Conservation (phyloP, 2,888 invertebrate species). For the Empis stercorea region DNA sequence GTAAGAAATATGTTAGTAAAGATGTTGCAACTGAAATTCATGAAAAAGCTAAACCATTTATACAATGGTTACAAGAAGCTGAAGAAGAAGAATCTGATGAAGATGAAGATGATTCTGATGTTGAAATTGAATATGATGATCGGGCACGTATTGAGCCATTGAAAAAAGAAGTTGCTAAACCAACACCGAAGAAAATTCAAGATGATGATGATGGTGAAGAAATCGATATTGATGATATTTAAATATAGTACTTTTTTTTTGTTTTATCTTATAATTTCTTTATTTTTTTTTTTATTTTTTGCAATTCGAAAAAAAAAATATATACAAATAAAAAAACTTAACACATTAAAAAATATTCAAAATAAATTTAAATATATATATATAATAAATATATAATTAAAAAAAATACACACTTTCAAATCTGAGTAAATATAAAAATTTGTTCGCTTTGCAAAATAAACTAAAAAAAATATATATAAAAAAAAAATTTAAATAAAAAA, state of each 20-base stretch:
- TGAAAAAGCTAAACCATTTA: slow-evolving; percentile 81
- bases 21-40: slow-evolving; percentile 88
- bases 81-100: slow-evolving; percentile 84
- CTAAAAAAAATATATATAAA: too few relatives aligned
- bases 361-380: too few relatives aligned
- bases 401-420: too few relatives aligned
- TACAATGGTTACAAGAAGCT: slow-evolving; percentile 94
- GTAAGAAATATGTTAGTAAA: slow-evolving; percentile 85
- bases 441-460: too few relatives aligned
- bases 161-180: slow-evolving; percentile 41
- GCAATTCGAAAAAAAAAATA: too few relatives aligned
- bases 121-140: slow-evolving; percentile 78
- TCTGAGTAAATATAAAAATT: too few relatives aligned
- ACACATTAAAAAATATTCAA: too few relatives aligned
- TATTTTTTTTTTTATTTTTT: too few relatives aligned
- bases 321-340: too few relatives aligned
- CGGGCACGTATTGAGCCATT: slow-evolving; percentile 65
- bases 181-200: slow-evolving; percentile 38
- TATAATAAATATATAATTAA: too few relatives aligned
- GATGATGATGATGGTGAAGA: slow-evolving; percentile 69
- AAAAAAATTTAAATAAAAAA: too few relatives aligned
- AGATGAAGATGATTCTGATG: slow-evolving; percentile 49
- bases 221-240: slow-evolving; percentile 88
- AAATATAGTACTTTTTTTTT: slow-evolving; percentile 27
- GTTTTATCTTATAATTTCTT: too few relatives aligned